Evolutionary conservation across 2,113 vertebrate genomes (phyloP).

Genomic region (Mormyrus iriodes): DNA sequence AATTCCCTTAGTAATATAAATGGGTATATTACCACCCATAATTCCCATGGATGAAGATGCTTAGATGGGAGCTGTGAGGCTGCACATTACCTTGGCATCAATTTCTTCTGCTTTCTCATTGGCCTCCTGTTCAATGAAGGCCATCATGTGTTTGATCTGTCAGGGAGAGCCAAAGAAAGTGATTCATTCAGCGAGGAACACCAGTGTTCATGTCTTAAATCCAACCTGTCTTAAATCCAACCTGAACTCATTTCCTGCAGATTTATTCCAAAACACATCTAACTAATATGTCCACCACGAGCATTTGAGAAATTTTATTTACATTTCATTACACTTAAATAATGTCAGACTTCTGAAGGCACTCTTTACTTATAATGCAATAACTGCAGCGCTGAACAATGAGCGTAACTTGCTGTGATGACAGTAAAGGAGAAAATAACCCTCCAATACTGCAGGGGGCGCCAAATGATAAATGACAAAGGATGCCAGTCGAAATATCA

Average conservation of each 20-base stretch:
- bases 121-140: constrained; percentile 98
- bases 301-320: not conserved
- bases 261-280: not conserved
- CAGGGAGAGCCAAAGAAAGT: constrained; percentile 22
- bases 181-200: not conserved
- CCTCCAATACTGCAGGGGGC: not conserved
- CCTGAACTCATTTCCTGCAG: not conserved
- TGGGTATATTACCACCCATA: not conserved
- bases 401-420: not conserved
- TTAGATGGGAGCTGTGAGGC: not conserved
- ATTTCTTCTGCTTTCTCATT: constrained; percentile 99
- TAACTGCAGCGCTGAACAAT: not conserved
- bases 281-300: not conserved
- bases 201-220: not conserved
- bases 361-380: not conserved
- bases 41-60: not conserved
- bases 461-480: not conserved
- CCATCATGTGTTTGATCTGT: constrained; percentile 99
- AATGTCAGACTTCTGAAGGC: not conserved
- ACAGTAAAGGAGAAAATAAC: not conserved
- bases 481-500: not conserved
- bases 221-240: too few relatives aligned
- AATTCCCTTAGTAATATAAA: not conserved
- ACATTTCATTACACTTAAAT: not conserved
- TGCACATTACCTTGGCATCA: constrained; percentile 83